Percentiles rank a stretch among this genome's conserved stretches.
phyloP scores from a whole-genome alignment of 1,140 invertebrate species.

The Rhyacophila brunnea region DNA sequence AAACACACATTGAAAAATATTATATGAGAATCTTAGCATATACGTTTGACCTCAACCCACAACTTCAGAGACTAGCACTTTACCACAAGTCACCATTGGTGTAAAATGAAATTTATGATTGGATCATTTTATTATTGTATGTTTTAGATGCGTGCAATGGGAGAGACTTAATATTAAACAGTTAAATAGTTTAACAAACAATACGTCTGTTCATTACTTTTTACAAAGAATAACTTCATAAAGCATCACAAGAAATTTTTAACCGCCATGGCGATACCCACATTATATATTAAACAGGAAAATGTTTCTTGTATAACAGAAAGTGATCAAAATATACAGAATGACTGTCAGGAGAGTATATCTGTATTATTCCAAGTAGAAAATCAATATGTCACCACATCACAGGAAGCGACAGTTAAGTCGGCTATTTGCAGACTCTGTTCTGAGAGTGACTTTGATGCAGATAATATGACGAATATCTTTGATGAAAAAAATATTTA shows the following conservation, averaged over 20 bases:
- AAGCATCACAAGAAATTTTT: constrained; percentile 22
- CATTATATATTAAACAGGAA: constrained; percentile 3
- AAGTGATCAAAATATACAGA: not conserved
- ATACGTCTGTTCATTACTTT: constrained; percentile 14
- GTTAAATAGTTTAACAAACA: constrained; percentile 12
- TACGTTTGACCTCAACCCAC: no score
- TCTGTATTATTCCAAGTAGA: constrained; percentile 9
- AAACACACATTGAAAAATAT: no score
- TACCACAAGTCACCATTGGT: no score
- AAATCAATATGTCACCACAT: constrained; percentile 1
- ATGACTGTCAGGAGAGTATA: constrained; percentile 4
- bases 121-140: no score
- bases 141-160: no score
- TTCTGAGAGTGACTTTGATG: constrained; percentile 11
- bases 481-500: constrained; percentile 7
- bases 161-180: constrained; percentile 11
- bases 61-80: no score
- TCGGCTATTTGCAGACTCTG: constrained; percentile 11
- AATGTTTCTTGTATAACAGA: not conserved
- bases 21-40: no score
- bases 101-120: no score
- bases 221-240: constrained; percentile 11
- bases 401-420: not conserved
- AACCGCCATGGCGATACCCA: constrained; percentile 6
- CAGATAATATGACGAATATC: constrained; percentile 6